A percentile compares a stretch with the other conserved stretches of the same genome.
Evolutionary conservation across 2,113 vertebrate genomes (phyloP).

Genomic region (Cavia porcellus): DNA sequence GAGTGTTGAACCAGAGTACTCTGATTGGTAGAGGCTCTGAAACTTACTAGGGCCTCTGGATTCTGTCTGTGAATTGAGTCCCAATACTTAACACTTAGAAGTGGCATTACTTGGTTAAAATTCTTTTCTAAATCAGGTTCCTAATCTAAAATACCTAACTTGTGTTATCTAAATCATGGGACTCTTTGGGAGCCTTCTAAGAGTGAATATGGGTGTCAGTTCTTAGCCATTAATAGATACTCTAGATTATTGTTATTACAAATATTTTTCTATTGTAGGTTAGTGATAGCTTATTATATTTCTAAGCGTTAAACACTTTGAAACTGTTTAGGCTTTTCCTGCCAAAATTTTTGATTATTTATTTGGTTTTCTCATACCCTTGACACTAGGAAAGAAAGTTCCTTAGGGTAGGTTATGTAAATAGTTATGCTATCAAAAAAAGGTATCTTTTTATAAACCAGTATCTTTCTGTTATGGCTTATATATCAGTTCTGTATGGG

Average conservation of each 20-base stretch:
- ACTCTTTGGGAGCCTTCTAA: not conserved
- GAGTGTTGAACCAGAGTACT: not conserved
- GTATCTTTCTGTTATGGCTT: not conserved
- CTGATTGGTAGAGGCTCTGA: not conserved
- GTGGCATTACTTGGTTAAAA: not conserved
- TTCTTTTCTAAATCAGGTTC: not conserved
- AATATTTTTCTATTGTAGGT: constrained; percentile 2
- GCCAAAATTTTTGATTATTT: constrained; percentile 7
- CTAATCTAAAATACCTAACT: not conserved
- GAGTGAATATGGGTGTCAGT: not conserved
- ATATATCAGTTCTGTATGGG: not conserved
- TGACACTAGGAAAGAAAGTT: not conserved
- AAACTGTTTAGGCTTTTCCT: not conserved
- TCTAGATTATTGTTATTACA: constrained; percentile 41
- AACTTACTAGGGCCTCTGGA: not conserved
- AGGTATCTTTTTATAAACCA: not conserved
- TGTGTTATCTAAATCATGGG: not conserved
- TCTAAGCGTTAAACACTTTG: constrained; percentile 36
- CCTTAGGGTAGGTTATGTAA: not conserved
- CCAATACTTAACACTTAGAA: not conserved
- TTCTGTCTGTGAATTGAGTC: not conserved
- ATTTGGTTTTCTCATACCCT: constrained; percentile 8
- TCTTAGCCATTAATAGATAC: constrained; percentile 16
- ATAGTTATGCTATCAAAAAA: constrained; percentile 51
- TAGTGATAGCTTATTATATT: not conserved